Percentiles rank a stretch among this genome's conserved stretches.
Conservation (phyloP, 2,797 vertebrate species). For the Sebastes hopkinsi region DNA sequence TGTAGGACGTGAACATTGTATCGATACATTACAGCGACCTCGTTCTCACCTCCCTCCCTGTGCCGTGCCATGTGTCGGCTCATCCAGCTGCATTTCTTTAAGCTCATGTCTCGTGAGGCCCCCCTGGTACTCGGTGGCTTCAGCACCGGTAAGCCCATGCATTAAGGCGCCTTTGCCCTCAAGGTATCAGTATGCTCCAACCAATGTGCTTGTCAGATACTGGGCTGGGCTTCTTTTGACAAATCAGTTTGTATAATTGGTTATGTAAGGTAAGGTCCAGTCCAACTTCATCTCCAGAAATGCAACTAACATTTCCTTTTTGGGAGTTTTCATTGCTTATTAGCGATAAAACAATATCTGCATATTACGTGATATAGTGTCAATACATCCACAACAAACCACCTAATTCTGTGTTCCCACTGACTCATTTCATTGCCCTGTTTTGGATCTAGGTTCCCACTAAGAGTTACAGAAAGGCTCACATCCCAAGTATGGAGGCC, state of each 20-base stretch:
- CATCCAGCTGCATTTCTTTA: no score
- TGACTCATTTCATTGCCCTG: background rate
- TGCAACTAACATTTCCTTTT: background rate
- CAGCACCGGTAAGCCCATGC: no score
- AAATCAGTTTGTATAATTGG: background rate
- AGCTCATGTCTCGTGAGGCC: no score
- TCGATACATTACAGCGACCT: no score
- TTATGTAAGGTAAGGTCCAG: background rate
- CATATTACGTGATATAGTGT: background rate
- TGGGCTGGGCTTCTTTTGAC: background rate
- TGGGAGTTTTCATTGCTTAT: background rate
- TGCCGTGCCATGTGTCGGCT: no score
- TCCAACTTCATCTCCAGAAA: background rate
- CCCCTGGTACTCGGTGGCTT: no score
- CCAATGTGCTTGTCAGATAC: background rate
- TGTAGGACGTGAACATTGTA: no score
- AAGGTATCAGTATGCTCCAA: background rate
- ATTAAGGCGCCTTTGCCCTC: background rate
- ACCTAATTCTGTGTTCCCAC: background rate
- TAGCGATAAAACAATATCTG: background rate
- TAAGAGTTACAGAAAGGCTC: conserved; percentile 2
- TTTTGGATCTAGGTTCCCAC: background rate
- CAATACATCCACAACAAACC: background rate
- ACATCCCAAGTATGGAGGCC: conserved; percentile 1
- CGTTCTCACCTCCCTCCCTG: no score